These are phyloP conservation scores for Calyptomena viridis DNA, from an alignment of 2,113 vertebrate genomes.

Conservation along the genomic window DNA sequence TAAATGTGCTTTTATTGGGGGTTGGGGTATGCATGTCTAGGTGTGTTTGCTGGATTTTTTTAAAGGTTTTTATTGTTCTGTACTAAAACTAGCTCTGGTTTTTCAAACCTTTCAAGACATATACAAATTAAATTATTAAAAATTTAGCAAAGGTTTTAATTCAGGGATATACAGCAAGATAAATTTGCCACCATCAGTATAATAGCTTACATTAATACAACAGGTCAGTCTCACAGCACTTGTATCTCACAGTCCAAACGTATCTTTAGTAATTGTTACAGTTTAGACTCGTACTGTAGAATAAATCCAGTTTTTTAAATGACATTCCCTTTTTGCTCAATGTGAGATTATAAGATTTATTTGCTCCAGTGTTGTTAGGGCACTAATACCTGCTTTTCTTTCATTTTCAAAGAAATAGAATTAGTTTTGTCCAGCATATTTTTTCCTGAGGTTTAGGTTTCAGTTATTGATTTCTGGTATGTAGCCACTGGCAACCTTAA, in stretches of 20 bases:
- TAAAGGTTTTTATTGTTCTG: background rate
- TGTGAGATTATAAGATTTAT: background rate
- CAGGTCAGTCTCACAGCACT: background rate
- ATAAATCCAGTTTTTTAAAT: background rate
- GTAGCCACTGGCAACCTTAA: background rate
- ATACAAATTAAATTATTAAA: background rate
- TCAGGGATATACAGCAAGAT: background rate
- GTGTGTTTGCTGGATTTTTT: background rate
- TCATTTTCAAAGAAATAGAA: background rate
- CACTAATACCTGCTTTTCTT: background rate
- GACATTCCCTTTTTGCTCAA: background rate
- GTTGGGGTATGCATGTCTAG: rapidly evolving
- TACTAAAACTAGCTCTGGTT: background rate
- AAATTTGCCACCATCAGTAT: background rate
- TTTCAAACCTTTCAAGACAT: background rate
- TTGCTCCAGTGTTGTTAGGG: background rate
- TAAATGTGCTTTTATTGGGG: background rate
- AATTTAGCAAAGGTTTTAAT: background rate
- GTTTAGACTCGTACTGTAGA: background rate
- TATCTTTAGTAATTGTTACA: background rate
- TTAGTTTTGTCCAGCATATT: background rate
- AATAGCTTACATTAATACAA: background rate
- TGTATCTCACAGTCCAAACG: background rate
- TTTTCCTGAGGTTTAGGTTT: background rate
- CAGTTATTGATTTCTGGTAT: background rate